Evolutionary conservation across 2,113 vertebrate species (phyloP), one percentile per base, ranked within the genome.

Genomic region (Thymallus thymallus): DNA sequence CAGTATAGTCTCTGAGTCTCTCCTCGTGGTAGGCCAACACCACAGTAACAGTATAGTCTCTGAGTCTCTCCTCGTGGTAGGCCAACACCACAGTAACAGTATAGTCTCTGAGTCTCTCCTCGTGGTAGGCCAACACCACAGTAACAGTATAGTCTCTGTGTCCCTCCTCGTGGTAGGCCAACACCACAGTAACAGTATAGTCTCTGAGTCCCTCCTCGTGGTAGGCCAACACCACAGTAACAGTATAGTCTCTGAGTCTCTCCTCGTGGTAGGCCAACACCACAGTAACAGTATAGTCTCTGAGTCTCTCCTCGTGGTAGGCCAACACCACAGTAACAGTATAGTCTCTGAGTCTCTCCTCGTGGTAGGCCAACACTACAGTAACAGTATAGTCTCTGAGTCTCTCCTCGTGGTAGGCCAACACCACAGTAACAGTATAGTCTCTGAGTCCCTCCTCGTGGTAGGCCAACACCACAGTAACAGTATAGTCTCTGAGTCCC

Each of bases 1-100:
- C 75, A 26, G 63, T 75, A 79, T 71, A 60, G 68, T 58, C 23
- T 41, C 46, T 12, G 46, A 51, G 80, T n/a, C n/a, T n/a, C n/a
- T n/a, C n/a, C n/a, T n/a, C n/a, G n/a, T n/a, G n/a, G 79, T 83
- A 85, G 83, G 13, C 48, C 48, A 1, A 51, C 48, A 18, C 14
- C 5, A 41, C 9, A 56, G 77, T 75, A 79, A 80, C 75, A 26
- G 63, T 75, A 79, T 71, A 60, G 68, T 58, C 23, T 41, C 46
- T 12, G 46, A 51, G 80, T n/a, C n/a, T n/a, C n/a, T n/a, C n/a
- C n/a, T n/a, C n/a, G n/a, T n/a, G n/a, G 79, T 83, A 85, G 83
- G 13, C 48, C 48, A 1, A 51, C 48, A 18, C 14, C 5, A 41
- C 9, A 56, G 77, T 75, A 79, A 80, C 75, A 26, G 63, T 75